These are phyloP conservation scores for Cephus pulcher DNA, from an alignment of 2,888 invertebrate genomes.

Conservation along the genomic window DNA sequence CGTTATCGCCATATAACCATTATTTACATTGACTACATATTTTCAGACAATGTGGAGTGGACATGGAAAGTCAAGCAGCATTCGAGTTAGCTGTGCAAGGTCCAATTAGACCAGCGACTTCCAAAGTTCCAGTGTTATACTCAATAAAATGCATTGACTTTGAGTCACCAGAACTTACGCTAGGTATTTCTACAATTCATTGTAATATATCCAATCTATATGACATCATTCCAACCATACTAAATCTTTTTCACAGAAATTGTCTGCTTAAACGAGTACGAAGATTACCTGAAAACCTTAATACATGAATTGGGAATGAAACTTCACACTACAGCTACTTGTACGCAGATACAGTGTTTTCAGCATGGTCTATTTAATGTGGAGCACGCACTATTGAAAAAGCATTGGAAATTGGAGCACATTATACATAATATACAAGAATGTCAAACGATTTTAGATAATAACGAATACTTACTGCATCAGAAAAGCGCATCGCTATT, in stretches of 20 bases:
- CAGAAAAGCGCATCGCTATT: conserved; percentile 50
- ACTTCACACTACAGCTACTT: conserved; percentile 83
- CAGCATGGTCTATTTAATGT: conserved; percentile 85
- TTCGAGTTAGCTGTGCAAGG: conserved; percentile 90
- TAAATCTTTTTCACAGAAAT: conserved; percentile 75
- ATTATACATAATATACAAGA: conserved; percentile 75
- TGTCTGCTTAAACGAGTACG: conserved; percentile 87
- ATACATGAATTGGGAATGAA: conserved; percentile 86
- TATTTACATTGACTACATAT: conserved; percentile 8
- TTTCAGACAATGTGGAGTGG: conserved; percentile 79
- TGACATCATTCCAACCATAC: conserved; percentile 16
- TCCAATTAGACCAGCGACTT: conserved; percentile 78
- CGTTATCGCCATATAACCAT: background rate
- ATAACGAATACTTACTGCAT: conserved; percentile 67
- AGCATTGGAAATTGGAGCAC: conserved; percentile 83
- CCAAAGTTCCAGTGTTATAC: conserved; percentile 83
- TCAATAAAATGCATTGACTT: conserved; percentile 87
- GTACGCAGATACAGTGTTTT: conserved; percentile 82
- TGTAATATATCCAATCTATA: conserved; percentile 2
- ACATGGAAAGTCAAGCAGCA: conserved; percentile 87
- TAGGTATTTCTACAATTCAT: conserved; percentile 71
- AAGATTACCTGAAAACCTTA: conserved; percentile 80
- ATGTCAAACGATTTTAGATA: conserved; percentile 70
- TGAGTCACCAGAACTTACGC: conserved; percentile 83
- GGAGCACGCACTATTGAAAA: conserved; percentile 80